Percentiles rank a stretch among this genome's conserved stretches.
Evolutionary conservation across 2,797 vertebrate genomes (phyloP).

Genomic region (Coracias cyanogaster): DNA sequence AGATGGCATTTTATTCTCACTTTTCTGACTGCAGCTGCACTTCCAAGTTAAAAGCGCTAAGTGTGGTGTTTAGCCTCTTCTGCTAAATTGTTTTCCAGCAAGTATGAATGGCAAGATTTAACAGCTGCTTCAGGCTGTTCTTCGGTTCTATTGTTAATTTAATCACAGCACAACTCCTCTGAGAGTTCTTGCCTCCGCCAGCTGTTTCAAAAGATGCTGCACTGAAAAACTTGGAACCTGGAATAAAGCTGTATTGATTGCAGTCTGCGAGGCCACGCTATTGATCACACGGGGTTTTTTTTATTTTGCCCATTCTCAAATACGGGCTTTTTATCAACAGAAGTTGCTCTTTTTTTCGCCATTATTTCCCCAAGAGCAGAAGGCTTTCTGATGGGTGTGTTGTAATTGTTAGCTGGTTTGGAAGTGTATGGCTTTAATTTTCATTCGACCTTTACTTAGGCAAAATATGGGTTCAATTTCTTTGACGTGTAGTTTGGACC

Average conservation of each 20-base stretch:
- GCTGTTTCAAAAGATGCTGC: not conserved
- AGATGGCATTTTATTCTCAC: not conserved
- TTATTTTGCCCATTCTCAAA: not conserved
- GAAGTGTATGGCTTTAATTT: not conserved
- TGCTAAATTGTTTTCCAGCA: not conserved
- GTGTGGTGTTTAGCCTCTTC: not conserved
- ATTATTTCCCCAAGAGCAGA: not conserved
- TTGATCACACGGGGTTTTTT: not conserved
- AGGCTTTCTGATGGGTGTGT: not conserved
- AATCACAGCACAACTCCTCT: not conserved
- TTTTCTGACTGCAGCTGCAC: slow-evolving; percentile 8
- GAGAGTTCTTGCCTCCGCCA: not conserved
- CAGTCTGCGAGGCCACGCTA: not conserved
- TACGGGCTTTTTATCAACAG: not conserved
- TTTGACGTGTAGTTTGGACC: not conserved
- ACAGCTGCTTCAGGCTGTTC: not conserved
- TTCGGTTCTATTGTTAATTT: not conserved
- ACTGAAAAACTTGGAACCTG: not conserved
- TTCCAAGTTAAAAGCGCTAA: not conserved
- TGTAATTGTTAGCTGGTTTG: not conserved
- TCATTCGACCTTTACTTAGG: not conserved
- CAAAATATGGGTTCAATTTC: not conserved
- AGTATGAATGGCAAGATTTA: not conserved
- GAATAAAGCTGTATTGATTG: not conserved
- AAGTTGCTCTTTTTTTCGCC: not conserved